phyloP scores from a whole-genome alignment of 2,888 invertebrate genomes.

The Octonoba sinensis region DNA sequence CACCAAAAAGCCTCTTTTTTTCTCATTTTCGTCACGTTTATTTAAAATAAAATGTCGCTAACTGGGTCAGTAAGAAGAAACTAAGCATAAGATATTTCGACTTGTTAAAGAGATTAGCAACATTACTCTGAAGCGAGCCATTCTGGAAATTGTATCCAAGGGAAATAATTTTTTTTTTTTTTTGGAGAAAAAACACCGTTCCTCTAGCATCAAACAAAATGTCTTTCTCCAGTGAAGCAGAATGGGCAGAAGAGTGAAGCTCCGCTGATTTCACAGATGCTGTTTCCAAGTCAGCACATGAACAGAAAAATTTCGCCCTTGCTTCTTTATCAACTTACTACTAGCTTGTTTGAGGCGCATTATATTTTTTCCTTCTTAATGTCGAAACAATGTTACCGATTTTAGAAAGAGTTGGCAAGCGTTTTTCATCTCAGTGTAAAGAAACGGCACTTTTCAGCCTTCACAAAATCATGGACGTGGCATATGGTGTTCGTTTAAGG shows the following conservation, averaged over 20 bases:
- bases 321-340: conserved; percentile 51
- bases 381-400: conserved; percentile 53
- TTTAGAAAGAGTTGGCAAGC: conserved; percentile 20
- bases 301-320: conserved; percentile 40
- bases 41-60: too few species aligned
- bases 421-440: conserved; percentile 9
- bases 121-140: too few species aligned
- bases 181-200: too few species aligned
- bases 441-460: not conserved
- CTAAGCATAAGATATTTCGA: too few species aligned
- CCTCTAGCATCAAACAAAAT: conserved; percentile 39
- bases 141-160: too few species aligned
- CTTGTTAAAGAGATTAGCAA: too few species aligned
- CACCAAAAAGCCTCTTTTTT: too few species aligned
- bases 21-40: too few species aligned
- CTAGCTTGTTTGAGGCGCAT: conserved; percentile 44
- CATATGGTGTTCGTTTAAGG: conserved; percentile 24
- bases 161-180: too few species aligned
- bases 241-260: conserved; percentile 47
- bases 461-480: conserved; percentile 33
- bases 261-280: conserved; percentile 57
- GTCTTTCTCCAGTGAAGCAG: conserved; percentile 55
- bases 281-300: conserved; percentile 49
- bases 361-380: conserved; percentile 47
- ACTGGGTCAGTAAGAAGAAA: too few species aligned